Base-by-base conservation (phyloP, 2,113 vertebrate genomes). In the Morone chrysops region DNA sequence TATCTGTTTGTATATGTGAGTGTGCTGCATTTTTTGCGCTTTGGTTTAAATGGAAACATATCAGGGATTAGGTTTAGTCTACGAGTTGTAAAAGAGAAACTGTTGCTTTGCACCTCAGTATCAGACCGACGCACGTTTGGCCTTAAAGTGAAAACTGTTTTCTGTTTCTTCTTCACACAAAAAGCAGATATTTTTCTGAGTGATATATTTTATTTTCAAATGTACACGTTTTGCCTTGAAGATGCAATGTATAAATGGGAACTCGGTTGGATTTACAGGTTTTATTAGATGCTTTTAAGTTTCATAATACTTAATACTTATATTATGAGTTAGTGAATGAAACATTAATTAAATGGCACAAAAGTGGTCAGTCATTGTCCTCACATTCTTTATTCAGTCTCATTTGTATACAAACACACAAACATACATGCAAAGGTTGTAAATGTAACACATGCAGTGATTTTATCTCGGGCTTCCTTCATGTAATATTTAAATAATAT, bases 1-100 rank as follows among this genome's bases (percentile, higher is more conserved):
- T 41, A 54, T 70, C 16, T 38, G 51, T 31, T 67, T 83, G 67
- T 74, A 63, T 17, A 45, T 61, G 70, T 60, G 48, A 62, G 69
- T 80, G 66, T 61, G 5, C 60, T 57, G n/a, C 16, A 11, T 51
- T 71, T 50, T 45, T 59, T 47, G 31, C 50, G 61, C 20, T 70
- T 77, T 77, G 16, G n/a, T 78, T 82, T 75, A 22, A 36, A 69
- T 70, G 75, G 20, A 84, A 76, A 80, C 77, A 75, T 53, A 83
- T 88, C 88, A 92, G 82, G 88, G 89, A 86, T 78, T 50, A 81
- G 51, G 22, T 57, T 81, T 14, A 71, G 20, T 72, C n/a, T n/a
- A 75, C 57, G 82, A 57, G 48, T 62, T 31, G 2, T n/a, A 20
- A 67, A 12, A 45, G n/a, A 66, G n/a, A 48, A 31, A 31, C 18